A percentile compares a stretch with the other conserved stretches of the same genome.
phyloP scores from a whole-genome alignment of 35 echinoderm and acorn worm species.

The Apostichopus parvimensis region DNA sequence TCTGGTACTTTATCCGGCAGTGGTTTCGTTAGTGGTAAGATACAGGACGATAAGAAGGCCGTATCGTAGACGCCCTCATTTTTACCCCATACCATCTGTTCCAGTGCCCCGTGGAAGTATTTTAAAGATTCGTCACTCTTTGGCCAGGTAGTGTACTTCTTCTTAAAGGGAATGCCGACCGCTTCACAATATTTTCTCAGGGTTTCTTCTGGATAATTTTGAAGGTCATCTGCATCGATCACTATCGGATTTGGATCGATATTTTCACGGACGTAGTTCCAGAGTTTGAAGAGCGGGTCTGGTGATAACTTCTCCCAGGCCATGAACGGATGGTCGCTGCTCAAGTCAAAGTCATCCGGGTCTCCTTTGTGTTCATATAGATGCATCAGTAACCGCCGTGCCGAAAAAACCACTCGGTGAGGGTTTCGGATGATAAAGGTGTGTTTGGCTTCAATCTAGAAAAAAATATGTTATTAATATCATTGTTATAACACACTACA shows the following conservation, averaged over 20 bases:
- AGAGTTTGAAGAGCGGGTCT: conserved; percentile 24
- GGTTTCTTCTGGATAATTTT: conserved; percentile 61
- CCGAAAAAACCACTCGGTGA: background rate
- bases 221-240: conserved; percentile 52
- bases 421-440: conserved; percentile 39
- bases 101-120: conserved; percentile 15
- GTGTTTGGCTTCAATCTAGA: conserved; percentile 12
- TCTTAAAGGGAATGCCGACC: conserved; percentile 58
- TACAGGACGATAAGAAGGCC: conserved; percentile 7
- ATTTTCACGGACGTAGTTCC: conserved; percentile 36
- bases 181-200: conserved; percentile 70
- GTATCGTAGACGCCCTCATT: conserved; percentile 3
- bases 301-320: conserved; percentile 42
- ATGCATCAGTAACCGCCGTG: background rate
- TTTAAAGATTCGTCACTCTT: conserved; percentile 15
- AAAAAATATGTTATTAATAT: background rate
- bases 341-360: conserved; percentile 19
- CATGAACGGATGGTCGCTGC: conserved; percentile 20
- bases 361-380: background rate
- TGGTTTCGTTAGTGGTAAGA: background rate
- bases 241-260: conserved; percentile 43
- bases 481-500: no score
- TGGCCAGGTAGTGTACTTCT: conserved; percentile 48
- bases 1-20: conserved; percentile 2
- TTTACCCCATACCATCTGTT: conserved; percentile 35